These are phyloP conservation scores for Cynopterus brachyotis DNA, from an alignment of 2,113 vertebrate genomes.

Conservation along the genomic window DNA sequence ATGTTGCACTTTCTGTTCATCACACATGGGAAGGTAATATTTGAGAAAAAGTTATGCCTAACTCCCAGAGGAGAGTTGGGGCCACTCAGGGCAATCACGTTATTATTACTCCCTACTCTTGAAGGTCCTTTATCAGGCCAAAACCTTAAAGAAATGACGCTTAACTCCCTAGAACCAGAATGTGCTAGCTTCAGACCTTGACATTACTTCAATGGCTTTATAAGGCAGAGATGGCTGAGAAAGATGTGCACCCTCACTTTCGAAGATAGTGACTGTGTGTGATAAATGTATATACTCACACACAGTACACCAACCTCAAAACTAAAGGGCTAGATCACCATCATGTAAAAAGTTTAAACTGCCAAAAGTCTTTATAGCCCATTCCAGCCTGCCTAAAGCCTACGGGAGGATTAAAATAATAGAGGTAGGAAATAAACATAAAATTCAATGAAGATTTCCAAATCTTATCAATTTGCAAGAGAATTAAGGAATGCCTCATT, in stretches of 20 bases:
- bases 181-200: conserved; percentile 4
- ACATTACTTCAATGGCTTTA: conserved; percentile 32
- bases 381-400: not conserved
- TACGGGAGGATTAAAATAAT: conserved; percentile 28
- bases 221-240: conserved; percentile 52
- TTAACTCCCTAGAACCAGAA: conserved; percentile 31
- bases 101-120: not conserved
- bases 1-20: not conserved
- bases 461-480: not conserved
- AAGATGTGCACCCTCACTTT: conserved; percentile 61
- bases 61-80: not conserved
- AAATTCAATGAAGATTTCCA: conserved; percentile 2
- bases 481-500: not conserved
- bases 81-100: not conserved
- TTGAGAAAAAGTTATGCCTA: not conserved
- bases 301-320: conserved; percentile 60
- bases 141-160: not conserved
- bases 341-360: conserved; percentile 40
- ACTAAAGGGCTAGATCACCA: conserved; percentile 55
- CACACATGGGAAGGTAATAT: not conserved
- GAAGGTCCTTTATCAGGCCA: not conserved
- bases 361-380: not conserved
- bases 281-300: conserved; percentile 55
- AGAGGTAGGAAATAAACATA: conserved; percentile 17
- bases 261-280: conserved; percentile 29